Evolutionary conservation across 2,888 invertebrate species (phyloP).

Genomic region (Toxonevra muliebris): DNA sequence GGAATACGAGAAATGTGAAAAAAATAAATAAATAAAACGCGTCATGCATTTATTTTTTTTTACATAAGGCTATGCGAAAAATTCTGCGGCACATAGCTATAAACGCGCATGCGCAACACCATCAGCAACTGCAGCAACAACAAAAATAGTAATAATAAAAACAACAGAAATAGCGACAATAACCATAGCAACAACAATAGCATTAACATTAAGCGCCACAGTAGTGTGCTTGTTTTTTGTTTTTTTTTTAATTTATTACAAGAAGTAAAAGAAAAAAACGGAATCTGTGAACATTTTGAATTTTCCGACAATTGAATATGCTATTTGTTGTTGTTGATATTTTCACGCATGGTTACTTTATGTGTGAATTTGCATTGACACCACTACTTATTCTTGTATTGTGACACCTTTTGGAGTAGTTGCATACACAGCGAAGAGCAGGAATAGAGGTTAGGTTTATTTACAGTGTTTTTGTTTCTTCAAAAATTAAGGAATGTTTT

Average conservation of each 20-base stretch:
- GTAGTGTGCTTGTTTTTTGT: background rate
- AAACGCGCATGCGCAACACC: slow-evolving; percentile 12
- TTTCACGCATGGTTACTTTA: too few relatives aligned
- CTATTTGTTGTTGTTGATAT: slow-evolving; percentile 9
- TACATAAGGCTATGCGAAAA: slow-evolving; percentile 13
- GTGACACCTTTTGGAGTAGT: too few relatives aligned
- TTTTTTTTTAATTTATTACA: background rate
- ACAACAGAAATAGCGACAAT: background rate
- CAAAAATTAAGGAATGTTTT: too few relatives aligned
- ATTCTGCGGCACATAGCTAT: slow-evolving; percentile 6
- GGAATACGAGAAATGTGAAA: background rate
- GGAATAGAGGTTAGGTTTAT: too few relatives aligned
- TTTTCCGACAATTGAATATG: slow-evolving; percentile 25
- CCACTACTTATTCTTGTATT: too few relatives aligned
- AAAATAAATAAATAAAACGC: slow-evolving; percentile 4
- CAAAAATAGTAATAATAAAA: too few relatives aligned
- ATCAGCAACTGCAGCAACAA: background rate
- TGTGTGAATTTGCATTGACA: too few relatives aligned
- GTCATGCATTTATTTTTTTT: background rate
- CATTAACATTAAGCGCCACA: background rate
- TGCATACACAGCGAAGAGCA: too few relatives aligned
- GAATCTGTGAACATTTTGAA: slow-evolving; percentile 20
- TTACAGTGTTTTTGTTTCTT: too few relatives aligned
- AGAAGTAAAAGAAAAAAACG: slow-evolving; percentile 4
- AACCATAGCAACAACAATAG: background rate